phyloP scores from a whole-genome alignment of 2,113 vertebrate genomes.

The Gymnocephalus cernua region DNA sequence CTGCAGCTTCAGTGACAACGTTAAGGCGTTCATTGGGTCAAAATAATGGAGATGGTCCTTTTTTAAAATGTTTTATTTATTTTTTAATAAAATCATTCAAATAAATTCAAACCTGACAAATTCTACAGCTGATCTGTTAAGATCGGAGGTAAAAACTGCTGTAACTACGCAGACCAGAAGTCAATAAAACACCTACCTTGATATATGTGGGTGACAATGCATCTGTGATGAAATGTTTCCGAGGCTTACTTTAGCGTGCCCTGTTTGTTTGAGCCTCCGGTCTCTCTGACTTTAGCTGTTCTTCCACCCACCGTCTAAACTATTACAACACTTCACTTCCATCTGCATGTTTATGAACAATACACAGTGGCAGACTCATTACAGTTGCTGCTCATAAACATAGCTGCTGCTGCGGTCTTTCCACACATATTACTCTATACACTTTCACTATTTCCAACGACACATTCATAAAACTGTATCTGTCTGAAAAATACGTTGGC shows the following conservation, averaged over 20 bases:
- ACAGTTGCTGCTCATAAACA: slow-evolving; percentile 29
- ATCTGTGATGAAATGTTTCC: slow-evolving; percentile 45
- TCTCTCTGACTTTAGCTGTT: slow-evolving; percentile 44
- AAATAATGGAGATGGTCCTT: neutral
- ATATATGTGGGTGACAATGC: slow-evolving; percentile 36
- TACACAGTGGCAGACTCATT: slow-evolving; percentile 35
- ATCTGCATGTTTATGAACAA: slow-evolving; percentile 59
- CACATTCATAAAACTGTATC: slow-evolving; percentile 12
- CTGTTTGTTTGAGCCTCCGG: slow-evolving; percentile 45
- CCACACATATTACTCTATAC: slow-evolving; percentile 11
- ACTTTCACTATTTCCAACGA: slow-evolving; percentile 10
- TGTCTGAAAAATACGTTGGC: neutral
- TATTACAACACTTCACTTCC: slow-evolving; percentile 27
- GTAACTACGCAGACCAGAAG: slow-evolving; percentile 13
- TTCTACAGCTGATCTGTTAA: slow-evolving; percentile 5
- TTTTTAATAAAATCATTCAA: neutral
- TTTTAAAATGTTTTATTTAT: neutral
- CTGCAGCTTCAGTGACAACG: neutral
- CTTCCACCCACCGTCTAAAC: slow-evolving; percentile 47
- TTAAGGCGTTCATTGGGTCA: neutral
- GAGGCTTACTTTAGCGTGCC: slow-evolving; percentile 37
- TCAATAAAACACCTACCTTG: slow-evolving; percentile 35
- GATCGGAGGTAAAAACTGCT: slow-evolving; percentile 15
- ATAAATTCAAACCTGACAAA: neutral
- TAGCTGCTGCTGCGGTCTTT: slow-evolving; percentile 14